Evolutionary conservation across 2,797 vertebrate species (phyloP).

Genomic region (Heteromormyrus szaboi): DNA sequence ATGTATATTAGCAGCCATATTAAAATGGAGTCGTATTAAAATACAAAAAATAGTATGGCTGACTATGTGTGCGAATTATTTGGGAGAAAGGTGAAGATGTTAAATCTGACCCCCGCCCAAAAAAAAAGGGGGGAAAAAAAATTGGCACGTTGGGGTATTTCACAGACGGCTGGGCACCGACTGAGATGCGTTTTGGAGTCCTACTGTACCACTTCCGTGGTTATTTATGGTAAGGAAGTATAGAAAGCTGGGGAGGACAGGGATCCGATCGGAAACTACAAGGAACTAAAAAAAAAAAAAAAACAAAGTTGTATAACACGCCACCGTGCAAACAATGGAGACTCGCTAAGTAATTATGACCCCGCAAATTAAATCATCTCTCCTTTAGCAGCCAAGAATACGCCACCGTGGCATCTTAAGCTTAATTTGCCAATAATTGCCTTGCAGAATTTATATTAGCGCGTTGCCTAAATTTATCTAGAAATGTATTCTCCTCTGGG

Average conservation of each 20-base stretch:
- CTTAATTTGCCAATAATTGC: conserved; percentile 21
- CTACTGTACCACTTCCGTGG: conserved; percentile 1
- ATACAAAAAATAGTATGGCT: neutral
- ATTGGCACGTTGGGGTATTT: neutral
- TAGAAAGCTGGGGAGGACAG: neutral
- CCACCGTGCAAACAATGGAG: neutral
- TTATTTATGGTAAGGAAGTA: conserved; percentile 22
- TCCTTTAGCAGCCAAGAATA: neutral
- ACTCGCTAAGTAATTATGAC: neutral
- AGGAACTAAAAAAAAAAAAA: neutral
- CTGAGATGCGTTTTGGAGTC: conserved; percentile 6
- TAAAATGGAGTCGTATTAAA: neutral
- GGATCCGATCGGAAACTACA: neutral
- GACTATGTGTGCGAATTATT: neutral
- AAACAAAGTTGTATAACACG: neutral
- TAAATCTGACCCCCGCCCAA: neutral
- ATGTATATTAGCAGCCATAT: neutral
- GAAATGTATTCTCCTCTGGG: neutral
- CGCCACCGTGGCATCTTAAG: conserved; percentile 11
- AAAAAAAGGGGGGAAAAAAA: neutral
- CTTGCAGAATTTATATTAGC: conserved; percentile 14
- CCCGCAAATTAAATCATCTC: conserved; percentile 1
- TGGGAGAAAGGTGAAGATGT: neutral
- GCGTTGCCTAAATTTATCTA: conserved; percentile 3
- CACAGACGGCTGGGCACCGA: neutral